These are phyloP conservation scores for Rhombomys opimus DNA, from an alignment of 2,113 vertebrate species.

Conservation along the genomic window DNA sequence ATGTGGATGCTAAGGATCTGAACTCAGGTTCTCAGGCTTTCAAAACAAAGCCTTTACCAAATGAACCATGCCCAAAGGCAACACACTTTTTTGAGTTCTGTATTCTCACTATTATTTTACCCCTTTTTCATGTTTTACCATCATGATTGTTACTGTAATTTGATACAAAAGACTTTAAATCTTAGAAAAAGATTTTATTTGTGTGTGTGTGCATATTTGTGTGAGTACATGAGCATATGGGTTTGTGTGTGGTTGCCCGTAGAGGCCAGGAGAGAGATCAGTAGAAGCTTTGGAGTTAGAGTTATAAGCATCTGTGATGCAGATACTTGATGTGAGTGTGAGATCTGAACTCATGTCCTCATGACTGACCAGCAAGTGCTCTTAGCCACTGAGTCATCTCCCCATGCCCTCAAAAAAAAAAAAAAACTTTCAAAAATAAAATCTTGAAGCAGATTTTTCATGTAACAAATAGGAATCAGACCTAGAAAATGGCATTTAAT, in stretches of 20 bases:
- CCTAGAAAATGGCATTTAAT: too few relatives aligned
- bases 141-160: background rate
- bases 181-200: background rate
- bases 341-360: background rate
- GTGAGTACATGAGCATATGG: background rate
- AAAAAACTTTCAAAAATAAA: background rate
- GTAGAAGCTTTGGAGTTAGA: background rate
- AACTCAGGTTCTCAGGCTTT: background rate
- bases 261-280: background rate
- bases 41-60: background rate
- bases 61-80: background rate
- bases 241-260: background rate
- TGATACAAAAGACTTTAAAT: background rate
- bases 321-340: background rate
- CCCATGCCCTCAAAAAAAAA: background rate
- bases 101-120: background rate
- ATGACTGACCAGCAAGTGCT: background rate
- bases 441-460: background rate
- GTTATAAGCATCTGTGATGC: background rate
- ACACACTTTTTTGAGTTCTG: background rate
- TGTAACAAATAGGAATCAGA: too few relatives aligned
- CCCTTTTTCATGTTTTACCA: background rate
- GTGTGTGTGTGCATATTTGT: background rate
- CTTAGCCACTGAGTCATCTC: background rate
- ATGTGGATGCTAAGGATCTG: background rate